Evolutionary conservation across 2,797 vertebrate species (phyloP).

Genomic region (Schizopygopsis malacanthus): DNA sequence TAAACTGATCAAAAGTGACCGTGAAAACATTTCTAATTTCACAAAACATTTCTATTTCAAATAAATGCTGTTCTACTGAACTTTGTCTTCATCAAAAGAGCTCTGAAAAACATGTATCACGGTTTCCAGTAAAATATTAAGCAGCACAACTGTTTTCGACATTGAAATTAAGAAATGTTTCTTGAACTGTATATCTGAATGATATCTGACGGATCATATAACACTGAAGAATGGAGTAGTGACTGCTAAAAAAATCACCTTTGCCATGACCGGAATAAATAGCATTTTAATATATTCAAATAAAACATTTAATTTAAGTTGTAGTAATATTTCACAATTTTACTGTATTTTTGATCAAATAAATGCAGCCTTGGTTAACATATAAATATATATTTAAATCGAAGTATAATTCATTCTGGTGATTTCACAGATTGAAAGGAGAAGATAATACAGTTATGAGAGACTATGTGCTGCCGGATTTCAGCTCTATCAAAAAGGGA

Average conservation of each 20-base stretch:
- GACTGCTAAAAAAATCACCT: not conserved
- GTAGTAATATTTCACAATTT: not conserved
- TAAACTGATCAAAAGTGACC: not conserved
- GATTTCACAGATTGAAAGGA: constrained; percentile 86
- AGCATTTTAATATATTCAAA: not conserved
- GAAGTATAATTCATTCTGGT: not conserved
- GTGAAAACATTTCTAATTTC: not conserved
- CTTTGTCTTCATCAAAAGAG: not conserved
- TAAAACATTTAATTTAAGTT: not conserved
- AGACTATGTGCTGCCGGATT: constrained; percentile 97
- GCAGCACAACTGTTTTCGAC: not conserved
- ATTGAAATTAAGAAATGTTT: not conserved
- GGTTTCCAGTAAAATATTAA: not conserved
- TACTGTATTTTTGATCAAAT: not conserved
- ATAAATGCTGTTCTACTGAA: too few species aligned
- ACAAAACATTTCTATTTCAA: too few species aligned
- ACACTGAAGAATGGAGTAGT: not conserved
- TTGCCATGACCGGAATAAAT: not conserved
- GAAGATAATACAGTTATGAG: constrained; percentile 93
- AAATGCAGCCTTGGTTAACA: not conserved
- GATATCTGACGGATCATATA: not conserved
- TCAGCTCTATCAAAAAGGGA: constrained; percentile 98
- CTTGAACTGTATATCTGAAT: not conserved
- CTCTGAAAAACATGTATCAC: not conserved
- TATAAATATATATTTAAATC: too few species aligned